phyloP scores from a whole-genome alignment of 2,113 vertebrate genomes.

The Lepisosteus osseus region DNA sequence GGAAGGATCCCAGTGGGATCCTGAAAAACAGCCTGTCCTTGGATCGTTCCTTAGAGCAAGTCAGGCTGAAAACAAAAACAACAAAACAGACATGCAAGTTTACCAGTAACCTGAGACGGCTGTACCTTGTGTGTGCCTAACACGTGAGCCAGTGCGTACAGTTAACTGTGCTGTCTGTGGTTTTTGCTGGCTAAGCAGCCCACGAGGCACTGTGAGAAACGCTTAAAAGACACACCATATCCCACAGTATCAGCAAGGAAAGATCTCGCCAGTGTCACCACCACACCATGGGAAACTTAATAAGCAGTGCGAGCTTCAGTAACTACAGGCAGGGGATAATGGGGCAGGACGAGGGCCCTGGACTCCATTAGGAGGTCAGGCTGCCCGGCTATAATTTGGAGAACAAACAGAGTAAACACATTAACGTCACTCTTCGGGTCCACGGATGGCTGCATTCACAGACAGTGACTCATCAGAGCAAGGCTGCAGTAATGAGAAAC shows the following conservation, averaged over 20 bases:
- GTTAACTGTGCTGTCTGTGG: conserved; percentile 2
- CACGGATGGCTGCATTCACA: conserved; percentile 45
- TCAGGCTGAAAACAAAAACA: not conserved
- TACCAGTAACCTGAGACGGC: conserved; percentile 18
- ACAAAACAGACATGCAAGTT: conserved; percentile 8
- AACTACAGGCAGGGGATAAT: not conserved
- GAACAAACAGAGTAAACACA: conserved; percentile 38
- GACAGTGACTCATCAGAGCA: conserved; percentile 46
- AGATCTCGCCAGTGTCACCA: not conserved
- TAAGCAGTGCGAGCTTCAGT: too few relatives aligned
- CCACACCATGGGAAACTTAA: not conserved
- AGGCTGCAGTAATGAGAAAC: conserved; percentile 37
- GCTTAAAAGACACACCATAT: not conserved
- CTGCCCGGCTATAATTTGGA: conserved; percentile 18
- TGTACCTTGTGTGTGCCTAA: conserved; percentile 17
- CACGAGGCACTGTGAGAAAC: not conserved
- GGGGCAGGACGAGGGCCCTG: conserved; percentile 12
- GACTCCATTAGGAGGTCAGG: conserved; percentile 26
- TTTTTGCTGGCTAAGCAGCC: not conserved
- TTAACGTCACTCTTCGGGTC: conserved; percentile 39
- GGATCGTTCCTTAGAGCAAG: conserved; percentile 3
- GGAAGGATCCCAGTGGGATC: conserved; percentile 3
- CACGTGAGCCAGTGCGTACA: conserved; percentile 5
- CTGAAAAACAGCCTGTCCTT: conserved; percentile 13
- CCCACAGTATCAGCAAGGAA: not conserved